Evolutionary conservation across 2,797 vertebrate genomes (phyloP).

Genomic region (Chiroxiphia lanceolata): DNA sequence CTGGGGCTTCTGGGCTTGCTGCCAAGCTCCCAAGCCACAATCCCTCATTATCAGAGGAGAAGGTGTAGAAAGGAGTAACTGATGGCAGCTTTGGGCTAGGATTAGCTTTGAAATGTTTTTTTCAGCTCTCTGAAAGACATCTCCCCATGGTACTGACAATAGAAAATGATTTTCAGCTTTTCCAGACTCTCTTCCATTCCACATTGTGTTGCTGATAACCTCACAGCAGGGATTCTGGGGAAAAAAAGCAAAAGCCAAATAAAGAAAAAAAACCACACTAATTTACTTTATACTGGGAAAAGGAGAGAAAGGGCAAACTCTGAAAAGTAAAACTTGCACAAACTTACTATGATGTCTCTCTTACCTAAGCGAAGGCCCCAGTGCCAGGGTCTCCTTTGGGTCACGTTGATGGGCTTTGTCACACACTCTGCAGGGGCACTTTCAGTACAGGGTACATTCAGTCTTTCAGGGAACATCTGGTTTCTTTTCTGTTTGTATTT

Average conservation of each 20-base stretch:
- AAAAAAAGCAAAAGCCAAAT: accelerated
- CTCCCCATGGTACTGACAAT: neutral
- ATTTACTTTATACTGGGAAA: neutral
- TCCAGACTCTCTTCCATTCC: neutral
- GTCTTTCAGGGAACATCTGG: neutral
- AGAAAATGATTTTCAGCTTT: neutral
- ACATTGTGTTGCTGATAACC: neutral
- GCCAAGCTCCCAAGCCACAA: accelerated
- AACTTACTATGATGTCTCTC: neutral
- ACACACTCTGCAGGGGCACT: neutral
- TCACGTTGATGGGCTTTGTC: neutral
- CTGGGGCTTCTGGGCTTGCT: neutral
- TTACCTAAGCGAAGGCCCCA: neutral
- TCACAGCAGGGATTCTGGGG: neutral
- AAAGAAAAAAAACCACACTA: neutral
- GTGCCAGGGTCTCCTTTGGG: neutral
- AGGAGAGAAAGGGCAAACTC: neutral
- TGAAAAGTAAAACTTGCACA: neutral
- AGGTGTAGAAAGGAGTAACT: neutral
- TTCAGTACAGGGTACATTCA: neutral
- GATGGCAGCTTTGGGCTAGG: neutral
- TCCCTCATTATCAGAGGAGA: neutral
- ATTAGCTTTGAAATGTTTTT: neutral
- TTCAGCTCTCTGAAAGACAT: neutral
- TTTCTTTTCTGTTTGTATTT: neutral